Base-by-base conservation (phyloP, 2,113 vertebrate species). In the Vidua chalybeata region DNA sequence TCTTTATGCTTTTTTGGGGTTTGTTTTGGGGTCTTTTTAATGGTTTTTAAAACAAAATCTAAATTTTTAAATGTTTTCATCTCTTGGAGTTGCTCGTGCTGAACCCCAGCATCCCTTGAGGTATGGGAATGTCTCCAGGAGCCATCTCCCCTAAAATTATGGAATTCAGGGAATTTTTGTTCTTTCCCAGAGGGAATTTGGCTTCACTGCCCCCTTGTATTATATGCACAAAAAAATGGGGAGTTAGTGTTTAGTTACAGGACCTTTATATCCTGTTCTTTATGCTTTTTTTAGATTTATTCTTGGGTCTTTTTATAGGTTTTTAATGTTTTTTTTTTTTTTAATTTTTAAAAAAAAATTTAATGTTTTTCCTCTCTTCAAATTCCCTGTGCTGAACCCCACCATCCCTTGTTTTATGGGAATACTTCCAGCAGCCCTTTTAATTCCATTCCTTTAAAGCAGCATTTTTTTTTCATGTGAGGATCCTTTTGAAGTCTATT, bases 121-220 rank as follows among this genome's bases (percentile, higher is more conserved):
- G 14, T 15, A 41, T 41, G 41, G 41, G 41, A 41, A 41, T 41
- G 15, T 15, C 15, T 43, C 41, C 41, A 43, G 41, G 41, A 43
- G 41, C 41, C 41, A 43, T 14, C 41, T 43, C 12, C 41, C 41
- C 41, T 43, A 43, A 43, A 43, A 43, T 43, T 15, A 15, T 43
- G 41, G 41, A 15, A 43, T 43, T 43, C 13, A 13, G 41, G 41
- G 41, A 43, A 43, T 35, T 35, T 35, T 35, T 35, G 35, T 43
- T 43, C 13, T 43, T 43, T 45, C 43, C 43, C 43, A 18, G 43
- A 41, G 41, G 41, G 41, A 41, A 41, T 17, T 43, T 20, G 39
- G 0, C 31, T 7, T 58, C 22, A 0, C 43, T 28, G 10, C 1
- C 20, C 12, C 55, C 15, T 6, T 43, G 41, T 43, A 9, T 30